Evolutionary conservation across 2,888 invertebrate genomes (phyloP).

Genomic region (Eumerus sabulonum): DNA sequence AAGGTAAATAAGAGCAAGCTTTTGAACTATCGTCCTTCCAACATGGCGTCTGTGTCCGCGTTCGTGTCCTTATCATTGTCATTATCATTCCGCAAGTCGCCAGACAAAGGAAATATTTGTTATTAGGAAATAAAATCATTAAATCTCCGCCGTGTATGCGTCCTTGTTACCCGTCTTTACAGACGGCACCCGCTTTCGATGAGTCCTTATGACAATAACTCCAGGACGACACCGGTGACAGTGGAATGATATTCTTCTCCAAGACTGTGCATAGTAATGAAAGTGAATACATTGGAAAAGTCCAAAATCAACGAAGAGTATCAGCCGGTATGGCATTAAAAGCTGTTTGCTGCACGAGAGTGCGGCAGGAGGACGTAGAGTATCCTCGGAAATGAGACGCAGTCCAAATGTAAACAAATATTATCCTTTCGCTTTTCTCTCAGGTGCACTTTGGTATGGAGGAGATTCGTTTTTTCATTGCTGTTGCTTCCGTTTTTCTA

Average conservation of each 20-base stretch:
- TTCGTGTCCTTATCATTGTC: too few species aligned
- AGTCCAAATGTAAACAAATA: constrained; percentile 48
- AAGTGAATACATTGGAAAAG: constrained; percentile 57
- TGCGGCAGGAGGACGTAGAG: too few species aligned
- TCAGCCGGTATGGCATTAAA: constrained; percentile 1
- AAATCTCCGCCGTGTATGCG: constrained; percentile 48
- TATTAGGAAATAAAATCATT: constrained; percentile 67
- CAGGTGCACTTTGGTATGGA: constrained; percentile 20
- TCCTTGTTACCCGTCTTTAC: constrained; percentile 18
- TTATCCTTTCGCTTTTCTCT: constrained; percentile 58
- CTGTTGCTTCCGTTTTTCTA: not conserved
- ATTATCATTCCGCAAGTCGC: constrained; percentile 36
- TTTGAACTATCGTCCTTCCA: constrained; percentile 50
- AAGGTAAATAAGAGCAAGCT: constrained; percentile 60
- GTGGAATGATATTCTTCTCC: too few species aligned
- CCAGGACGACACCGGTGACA: too few species aligned
- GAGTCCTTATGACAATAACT: not conserved
- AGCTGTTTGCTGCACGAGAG: not conserved
- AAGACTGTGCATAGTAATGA: constrained; percentile 38
- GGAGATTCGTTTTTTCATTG: not conserved
- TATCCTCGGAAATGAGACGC: constrained; percentile 11
- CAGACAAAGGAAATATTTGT: constrained; percentile 63
- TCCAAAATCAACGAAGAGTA: constrained; percentile 27
- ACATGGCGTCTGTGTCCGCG: too few species aligned
- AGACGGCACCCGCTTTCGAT: not conserved